Conservation (phyloP, 2,113 vertebrate genomes). For the Rattus norvegicus region GRCr8 NC_086033.1:24329001-24329500, state of each 20-base stretch:
- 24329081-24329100: slow-evolving; percentile 82
- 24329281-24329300: slow-evolving; percentile 82
- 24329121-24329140: slow-evolving; percentile 76
- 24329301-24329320: slow-evolving; percentile 84
- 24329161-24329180: slow-evolving; percentile 85
- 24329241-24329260: slow-evolving; percentile 82
- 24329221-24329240: slow-evolving; percentile 84
- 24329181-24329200: slow-evolving; percentile 84
- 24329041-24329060: slow-evolving; percentile 60
- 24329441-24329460: neutral
- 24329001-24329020: slow-evolving; percentile 73
- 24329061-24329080: slow-evolving; percentile 24
- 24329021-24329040: slow-evolving; percentile 61
- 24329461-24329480: neutral
- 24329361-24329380: slow-evolving; percentile 6
- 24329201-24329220: slow-evolving; percentile 85
- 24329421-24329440: neutral
- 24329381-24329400: neutral
- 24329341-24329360: neutral
- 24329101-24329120: slow-evolving; percentile 74
- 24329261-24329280: slow-evolving; percentile 87
- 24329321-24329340: slow-evolving; percentile 79
- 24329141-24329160: slow-evolving; percentile 82
- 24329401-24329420: rapidly evolving
- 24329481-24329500: neutral